Percentiles rank a stretch among this genome's conserved stretches.
These are phyloP conservation scores for Centropus unirufus DNA, from an alignment of 2,113 vertebrate genomes.

Conservation along the genomic window DNA sequence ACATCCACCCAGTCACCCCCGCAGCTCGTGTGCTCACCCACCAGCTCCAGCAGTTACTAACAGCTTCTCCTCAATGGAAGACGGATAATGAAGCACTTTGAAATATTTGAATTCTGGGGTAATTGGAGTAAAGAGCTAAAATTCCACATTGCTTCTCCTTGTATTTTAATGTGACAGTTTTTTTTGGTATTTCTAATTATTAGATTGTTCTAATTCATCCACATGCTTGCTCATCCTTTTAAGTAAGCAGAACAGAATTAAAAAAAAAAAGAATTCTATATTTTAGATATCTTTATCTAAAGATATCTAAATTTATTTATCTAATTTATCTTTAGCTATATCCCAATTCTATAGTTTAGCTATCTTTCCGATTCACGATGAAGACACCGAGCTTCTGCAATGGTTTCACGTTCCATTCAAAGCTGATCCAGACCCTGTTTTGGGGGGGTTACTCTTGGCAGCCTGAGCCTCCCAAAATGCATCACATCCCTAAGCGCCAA, in stretches of 20 bases:
- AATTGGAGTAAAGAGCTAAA: not conserved
- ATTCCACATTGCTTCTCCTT: not conserved
- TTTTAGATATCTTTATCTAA: not conserved
- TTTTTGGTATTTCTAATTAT: not conserved
- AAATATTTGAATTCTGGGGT: not conserved
- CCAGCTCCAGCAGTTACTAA: not conserved
- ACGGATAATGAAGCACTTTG: not conserved
- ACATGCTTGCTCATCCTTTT: not conserved
- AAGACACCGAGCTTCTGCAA: not conserved
- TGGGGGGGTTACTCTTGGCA: not conserved
- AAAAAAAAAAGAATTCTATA: not conserved
- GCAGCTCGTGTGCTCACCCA: not conserved
- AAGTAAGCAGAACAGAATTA: not conserved
- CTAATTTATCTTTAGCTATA: too few relatives aligned
- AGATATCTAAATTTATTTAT: too few relatives aligned
- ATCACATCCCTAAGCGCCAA: not conserved
- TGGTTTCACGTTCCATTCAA: not conserved
- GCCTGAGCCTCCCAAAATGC: not conserved
- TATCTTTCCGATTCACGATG: not conserved
- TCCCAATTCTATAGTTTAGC: not conserved
- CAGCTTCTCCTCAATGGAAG: not conserved
- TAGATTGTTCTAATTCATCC: not conserved
- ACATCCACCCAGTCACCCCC: not conserved
- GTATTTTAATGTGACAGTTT: not conserved
- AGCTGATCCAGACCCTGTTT: accelerated